A percentile compares a stretch with the other conserved stretches of the same genome.
These are phyloP conservation scores for Bembecia ichneumoniformis DNA, from an alignment of 2,888 invertebrate species.

Conservation along the genomic window DNA sequence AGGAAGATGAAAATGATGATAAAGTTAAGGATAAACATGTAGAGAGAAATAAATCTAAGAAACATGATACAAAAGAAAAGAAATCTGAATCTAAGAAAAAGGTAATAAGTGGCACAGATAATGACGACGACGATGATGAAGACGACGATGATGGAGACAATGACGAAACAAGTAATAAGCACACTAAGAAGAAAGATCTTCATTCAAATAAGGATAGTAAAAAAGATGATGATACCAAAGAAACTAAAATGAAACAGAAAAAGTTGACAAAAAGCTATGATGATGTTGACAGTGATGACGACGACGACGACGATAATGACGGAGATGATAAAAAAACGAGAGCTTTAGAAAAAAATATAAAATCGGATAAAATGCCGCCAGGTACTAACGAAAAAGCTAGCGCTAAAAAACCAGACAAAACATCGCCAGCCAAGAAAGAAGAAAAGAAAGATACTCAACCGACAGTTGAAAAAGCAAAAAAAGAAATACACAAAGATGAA, in stretches of 20 bases:
- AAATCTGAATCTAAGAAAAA: conserved; percentile 7
- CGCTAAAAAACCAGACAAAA: conserved; percentile 1
- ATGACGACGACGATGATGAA: conserved; percentile 22
- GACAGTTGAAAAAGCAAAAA: conserved; percentile 13
- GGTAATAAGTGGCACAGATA: conserved; percentile 13
- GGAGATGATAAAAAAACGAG: conserved; percentile 13
- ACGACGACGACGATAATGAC: not conserved
- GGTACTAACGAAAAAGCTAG: not conserved
- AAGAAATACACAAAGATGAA: conserved; percentile 6
- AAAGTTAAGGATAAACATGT: conserved; percentile 12
- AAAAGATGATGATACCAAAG: conserved; percentile 3
- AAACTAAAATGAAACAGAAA: conserved; percentile 7
- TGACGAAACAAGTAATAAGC: conserved; percentile 4
- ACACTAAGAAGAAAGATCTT: conserved; percentile 2
- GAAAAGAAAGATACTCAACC: conserved; percentile 15
- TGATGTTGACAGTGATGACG: conserved; percentile 7
- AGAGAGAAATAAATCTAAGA: conserved; percentile 11
- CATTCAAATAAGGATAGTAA: conserved; percentile 8
- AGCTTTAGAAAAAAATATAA: conserved; percentile 10
- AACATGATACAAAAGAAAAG: conserved; percentile 10
- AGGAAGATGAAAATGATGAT: conserved; percentile 16
- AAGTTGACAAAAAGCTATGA: conserved; percentile 9
- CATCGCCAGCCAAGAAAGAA: conserved; percentile 11
- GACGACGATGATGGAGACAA: conserved; percentile 16
- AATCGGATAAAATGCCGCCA: not conserved